A percentile compares a stretch with the other conserved stretches of the same genome.
These are phyloP conservation scores for Brachionus paranguensis DNA, from an alignment of 1,140 invertebrate species.

Conservation along the genomic window DNA sequence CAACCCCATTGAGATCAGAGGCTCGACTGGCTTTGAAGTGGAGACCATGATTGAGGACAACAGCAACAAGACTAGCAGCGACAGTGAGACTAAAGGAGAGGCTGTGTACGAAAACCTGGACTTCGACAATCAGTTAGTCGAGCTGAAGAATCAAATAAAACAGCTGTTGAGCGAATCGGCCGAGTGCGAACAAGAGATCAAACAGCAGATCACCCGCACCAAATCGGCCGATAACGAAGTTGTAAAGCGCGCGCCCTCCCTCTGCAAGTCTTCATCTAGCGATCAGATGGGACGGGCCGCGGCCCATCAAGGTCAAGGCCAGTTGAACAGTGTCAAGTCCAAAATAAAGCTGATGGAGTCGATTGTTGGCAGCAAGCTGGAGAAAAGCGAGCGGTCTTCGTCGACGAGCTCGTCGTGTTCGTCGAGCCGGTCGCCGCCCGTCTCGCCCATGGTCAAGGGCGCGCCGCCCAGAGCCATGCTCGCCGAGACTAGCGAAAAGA, in stretches of 20 bases:
- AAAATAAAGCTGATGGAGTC: slow-evolving; percentile 33
- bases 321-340: not conserved
- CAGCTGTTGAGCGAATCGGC: not conserved
- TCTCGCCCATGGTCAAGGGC: not conserved
- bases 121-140: slow-evolving; percentile 30
- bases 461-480: not conserved
- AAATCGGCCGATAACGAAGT: not conserved
- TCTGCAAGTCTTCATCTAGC: not conserved
- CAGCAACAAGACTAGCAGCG: too few relatives aligned
- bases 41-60: not conserved
- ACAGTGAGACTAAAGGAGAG: not conserved
- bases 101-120: not conserved
- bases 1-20: not conserved
- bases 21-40: slow-evolving; percentile 30
- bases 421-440: slow-evolving; percentile 28
- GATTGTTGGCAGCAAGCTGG: not conserved
- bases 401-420: slow-evolving; percentile 7
- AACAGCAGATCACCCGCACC: not conserved
- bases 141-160: slow-evolving; percentile 32
- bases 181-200: not conserved
- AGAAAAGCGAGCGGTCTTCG: not conserved
- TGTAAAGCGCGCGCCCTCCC: not conserved
- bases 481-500: not conserved
- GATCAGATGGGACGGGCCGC: not conserved
- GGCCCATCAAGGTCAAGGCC: not conserved